Evolutionary conservation across 2,888 invertebrate species (phyloP), one percentile per base, ranked within the genome.

Genomic region (Aphodius granarius): DNA sequence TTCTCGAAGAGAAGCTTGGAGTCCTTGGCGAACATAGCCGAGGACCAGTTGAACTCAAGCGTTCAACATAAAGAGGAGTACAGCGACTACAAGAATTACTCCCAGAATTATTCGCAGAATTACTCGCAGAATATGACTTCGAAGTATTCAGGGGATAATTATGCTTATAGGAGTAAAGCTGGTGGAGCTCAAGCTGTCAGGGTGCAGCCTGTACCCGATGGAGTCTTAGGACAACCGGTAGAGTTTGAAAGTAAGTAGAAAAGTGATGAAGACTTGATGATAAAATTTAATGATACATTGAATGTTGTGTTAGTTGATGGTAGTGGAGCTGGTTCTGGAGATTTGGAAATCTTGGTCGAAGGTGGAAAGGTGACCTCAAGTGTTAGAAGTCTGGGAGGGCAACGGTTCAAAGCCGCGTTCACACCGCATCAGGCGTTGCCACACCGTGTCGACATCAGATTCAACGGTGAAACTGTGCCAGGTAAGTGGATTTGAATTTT

Each of bases 281-380:
- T 16, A 62, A 62, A 9, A 16, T 17, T 23, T 72, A 16, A 72
- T n/a, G 63, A 72, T 15, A 17, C 4, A 43, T n/a, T 63, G 3
- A n/a, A 5, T 66, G 63, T 70, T 43, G 73, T 73, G 71, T 23
- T 70, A 97, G 97, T 99, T 87, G 98, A 99, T 87, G 97, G 98
- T 75, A 94, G 96, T 76, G 92, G 93, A 80, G 98, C 98, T n/a
- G 98, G 98, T 63, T 96, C 97, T 2, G 99, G 98, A 16, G 97
- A 98, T 87, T 88, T 99, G 80, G 98, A 98, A 87, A 95, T 99
- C 80, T 91, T 98, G 79, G 97, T 98, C 6, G 97, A 98, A 84
- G 97, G 97, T 63, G 95, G 97, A 3, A 93, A 97, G 79, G 97
- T 98, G 21, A 96, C 97, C 6, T 98, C 98, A 81, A 96, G 96